Base-by-base conservation (phyloP, 2,113 vertebrate species). In the Pterocles gutturalis region DNA sequence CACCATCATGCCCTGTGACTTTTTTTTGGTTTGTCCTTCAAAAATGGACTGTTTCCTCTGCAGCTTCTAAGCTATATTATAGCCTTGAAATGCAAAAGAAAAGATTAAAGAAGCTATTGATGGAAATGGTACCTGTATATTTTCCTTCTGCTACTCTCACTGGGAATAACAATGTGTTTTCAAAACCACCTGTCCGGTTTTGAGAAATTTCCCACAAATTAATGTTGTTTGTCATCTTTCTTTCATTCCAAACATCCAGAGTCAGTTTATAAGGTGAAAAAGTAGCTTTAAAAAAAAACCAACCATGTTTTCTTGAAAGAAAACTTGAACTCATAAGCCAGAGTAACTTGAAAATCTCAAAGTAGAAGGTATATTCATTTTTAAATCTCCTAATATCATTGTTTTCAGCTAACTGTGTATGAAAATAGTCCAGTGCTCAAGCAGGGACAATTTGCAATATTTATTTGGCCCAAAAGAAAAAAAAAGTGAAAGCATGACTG, bases 311-410 rank as follows among this genome's bases (percentile, higher is more conserved):
- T 76, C 7, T 41, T 51, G 17, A 78, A 77, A 66, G 24, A 46
- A 62, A 43, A 16, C 6, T 70, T 77, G 16, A 43, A 9, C 19
- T 77, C 5, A 22, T 64, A 51, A 80, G 17, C 5, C 7, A 33
- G 2, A 73, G 41, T 41, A 88, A 57, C 5, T 18, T 66, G 29
- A 90, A 96, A 92, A 77, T 41, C 9, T 67, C 55, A 38, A 89
- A 48, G 16, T 46, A 6, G 38, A 53, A 89, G 31, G 5, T 21
- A 4, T 22, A 19, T 34, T 49, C 0, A 18, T 77, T 72, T 83
- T 20, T 22, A 82, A 46, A 54, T 78, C 38, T 78, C 19, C 5
- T 66, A 33, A 34, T 0, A 0, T 20, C 2, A 53, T 43, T 58
- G 3, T 46, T 91, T 66, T 67, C 3, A 66, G 22, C 26, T 66